phyloP scores from a whole-genome alignment of 1,140 invertebrate genomes.

The Drosophila pachea region DNA sequence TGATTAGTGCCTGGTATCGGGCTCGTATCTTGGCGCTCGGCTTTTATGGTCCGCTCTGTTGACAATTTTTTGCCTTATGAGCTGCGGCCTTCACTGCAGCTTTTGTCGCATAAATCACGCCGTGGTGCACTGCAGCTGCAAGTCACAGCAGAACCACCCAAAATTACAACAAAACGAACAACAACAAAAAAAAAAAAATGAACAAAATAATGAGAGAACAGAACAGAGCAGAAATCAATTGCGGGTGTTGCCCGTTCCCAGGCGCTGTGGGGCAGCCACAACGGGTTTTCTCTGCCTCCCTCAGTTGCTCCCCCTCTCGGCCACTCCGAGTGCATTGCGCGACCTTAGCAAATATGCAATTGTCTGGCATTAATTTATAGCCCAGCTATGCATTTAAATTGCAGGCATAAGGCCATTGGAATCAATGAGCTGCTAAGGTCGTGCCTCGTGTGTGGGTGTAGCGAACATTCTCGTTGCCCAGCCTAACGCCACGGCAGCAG shows the following conservation, averaged over 20 bases:
- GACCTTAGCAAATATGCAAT: constrained; percentile 74
- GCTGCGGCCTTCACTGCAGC: constrained; percentile 65
- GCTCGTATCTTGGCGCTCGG: constrained; percentile 58
- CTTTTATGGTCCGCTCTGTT: constrained; percentile 61
- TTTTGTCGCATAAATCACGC: constrained; percentile 69
- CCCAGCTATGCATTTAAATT: constrained; percentile 55
- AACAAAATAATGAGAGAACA: constrained; percentile 1
- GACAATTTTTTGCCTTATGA: constrained; percentile 74
- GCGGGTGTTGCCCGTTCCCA: constrained; percentile 61
- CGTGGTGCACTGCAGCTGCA: constrained; percentile 44
- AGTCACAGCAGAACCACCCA: constrained; percentile 22
- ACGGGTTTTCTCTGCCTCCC: constrained; percentile 30
- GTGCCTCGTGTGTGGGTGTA: constrained; percentile 68
- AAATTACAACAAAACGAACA: constrained; percentile 17
- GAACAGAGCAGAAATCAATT: constrained; percentile 21
- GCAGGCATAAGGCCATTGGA: constrained; percentile 22
- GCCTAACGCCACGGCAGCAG: constrained; percentile 13
- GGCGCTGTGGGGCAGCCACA: constrained; percentile 40
- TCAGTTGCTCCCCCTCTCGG: constrained; percentile 10
- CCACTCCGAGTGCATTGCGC: constrained; percentile 29
- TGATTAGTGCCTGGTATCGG: constrained; percentile 54
- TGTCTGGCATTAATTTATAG: constrained; percentile 58
- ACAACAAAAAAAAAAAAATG: too few species aligned
- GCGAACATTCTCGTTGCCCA: constrained; percentile 7
- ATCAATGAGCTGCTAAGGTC: constrained; percentile 57